These are phyloP conservation scores for Takifugu rubripes DNA, from an alignment of 2,797 vertebrate genomes.

Conservation along the genomic window DNA sequence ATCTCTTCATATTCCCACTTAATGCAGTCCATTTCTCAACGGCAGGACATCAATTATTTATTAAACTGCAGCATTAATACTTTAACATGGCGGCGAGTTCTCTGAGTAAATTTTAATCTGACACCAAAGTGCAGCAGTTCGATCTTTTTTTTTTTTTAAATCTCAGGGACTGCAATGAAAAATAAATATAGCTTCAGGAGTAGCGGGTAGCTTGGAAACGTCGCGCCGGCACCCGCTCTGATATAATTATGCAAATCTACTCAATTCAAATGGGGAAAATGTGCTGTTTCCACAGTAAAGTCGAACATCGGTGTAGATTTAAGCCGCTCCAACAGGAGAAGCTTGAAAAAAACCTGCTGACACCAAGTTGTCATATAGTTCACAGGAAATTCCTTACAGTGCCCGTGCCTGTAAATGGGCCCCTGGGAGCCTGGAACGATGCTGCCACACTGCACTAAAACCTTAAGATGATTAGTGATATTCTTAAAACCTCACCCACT, in stretches of 20 bases:
- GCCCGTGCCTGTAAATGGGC: slow-evolving; percentile 61
- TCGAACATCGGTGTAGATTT: no score
- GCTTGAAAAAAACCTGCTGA: background rate
- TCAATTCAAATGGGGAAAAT: background rate
- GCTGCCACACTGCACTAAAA: slow-evolving; percentile 77
- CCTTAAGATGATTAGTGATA: slow-evolving; percentile 83
- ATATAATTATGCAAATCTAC: background rate
- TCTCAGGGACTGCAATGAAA: no score
- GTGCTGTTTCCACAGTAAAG: background rate
- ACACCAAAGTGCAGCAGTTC: background rate
- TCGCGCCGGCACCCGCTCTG: background rate
- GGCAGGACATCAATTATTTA: slow-evolving; percentile 30
- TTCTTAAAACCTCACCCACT: slow-evolving; percentile 79
- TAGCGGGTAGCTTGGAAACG: slow-evolving; percentile 1
- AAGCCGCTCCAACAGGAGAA: no score
- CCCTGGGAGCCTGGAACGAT: slow-evolving; percentile 54
- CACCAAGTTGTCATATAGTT: slow-evolving; percentile 2
- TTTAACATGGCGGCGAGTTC: slow-evolving; percentile 21
- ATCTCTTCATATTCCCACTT: slow-evolving; percentile 10
- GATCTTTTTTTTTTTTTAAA: no score
- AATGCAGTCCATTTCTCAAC: slow-evolving; percentile 22
- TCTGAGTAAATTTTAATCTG: slow-evolving; percentile 19
- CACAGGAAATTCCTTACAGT: slow-evolving; percentile 40
- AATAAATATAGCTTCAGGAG: slow-evolving; percentile 9
- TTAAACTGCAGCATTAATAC: slow-evolving; percentile 25